Percentiles rank a stretch among this genome's conserved stretches.
Conservation (phyloP, 1,140 invertebrate species). For the Formica selysi region DNA sequence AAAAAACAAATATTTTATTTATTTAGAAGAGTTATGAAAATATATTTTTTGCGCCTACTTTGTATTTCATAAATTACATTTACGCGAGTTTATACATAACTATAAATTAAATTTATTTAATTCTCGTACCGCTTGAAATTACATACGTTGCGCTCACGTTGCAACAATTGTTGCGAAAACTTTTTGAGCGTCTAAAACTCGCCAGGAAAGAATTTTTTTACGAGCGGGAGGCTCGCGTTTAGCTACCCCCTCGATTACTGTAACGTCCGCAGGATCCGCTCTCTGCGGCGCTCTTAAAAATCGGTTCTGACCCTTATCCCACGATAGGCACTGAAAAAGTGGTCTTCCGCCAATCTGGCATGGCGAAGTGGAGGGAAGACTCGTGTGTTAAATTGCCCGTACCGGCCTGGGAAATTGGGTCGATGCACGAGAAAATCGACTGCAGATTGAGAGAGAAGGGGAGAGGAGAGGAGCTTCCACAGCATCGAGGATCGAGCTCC, state of each 20-base stretch:
- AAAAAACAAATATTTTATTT: neutral
- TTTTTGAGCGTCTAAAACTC: slow-evolving; percentile 22
- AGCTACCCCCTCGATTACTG: slow-evolving; percentile 38
- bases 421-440: slow-evolving; percentile 78
- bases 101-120: neutral
- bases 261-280: slow-evolving; percentile 20
- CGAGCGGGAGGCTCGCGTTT: slow-evolving; percentile 9
- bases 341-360: slow-evolving; percentile 53
- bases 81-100: neutral
- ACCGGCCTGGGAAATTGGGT: slow-evolving; percentile 74
- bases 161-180: neutral
- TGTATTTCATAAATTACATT: neutral
- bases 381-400: slow-evolving; percentile 75
- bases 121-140: slow-evolving; percentile 23
- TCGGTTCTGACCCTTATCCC: slow-evolving; percentile 65
- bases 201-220: slow-evolving; percentile 32
- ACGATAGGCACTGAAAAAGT: slow-evolving; percentile 46
- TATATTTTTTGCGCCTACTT: neutral
- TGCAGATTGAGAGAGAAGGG: slow-evolving; percentile 70
- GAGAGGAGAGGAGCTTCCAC: slow-evolving; percentile 44
- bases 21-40: neutral
- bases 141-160: slow-evolving; percentile 8
- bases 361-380: slow-evolving; percentile 53
- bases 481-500: slow-evolving; percentile 66
- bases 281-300: slow-evolving; percentile 54